These are phyloP conservation scores for Eilema caniola DNA, from an alignment of 2,888 invertebrate genomes.

Conservation along the genomic window DNA sequence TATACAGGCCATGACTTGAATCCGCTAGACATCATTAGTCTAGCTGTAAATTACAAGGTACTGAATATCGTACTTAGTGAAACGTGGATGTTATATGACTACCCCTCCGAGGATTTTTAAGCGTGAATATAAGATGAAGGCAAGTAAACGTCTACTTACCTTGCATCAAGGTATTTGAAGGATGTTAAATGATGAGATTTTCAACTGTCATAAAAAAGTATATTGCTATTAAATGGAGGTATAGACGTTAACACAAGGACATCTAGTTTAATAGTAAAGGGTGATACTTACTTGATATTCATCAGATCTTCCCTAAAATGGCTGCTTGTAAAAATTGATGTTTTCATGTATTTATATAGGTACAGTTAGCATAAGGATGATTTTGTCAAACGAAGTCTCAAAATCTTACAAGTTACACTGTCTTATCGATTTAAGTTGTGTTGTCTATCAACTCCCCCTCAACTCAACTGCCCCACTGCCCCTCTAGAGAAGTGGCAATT, in stretches of 20 bases:
- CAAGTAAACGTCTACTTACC: not conserved
- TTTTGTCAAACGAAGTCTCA: too few relatives aligned
- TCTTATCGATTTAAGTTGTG: too few relatives aligned
- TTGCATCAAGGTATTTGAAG: too few relatives aligned
- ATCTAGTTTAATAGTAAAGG: constrained; percentile 10
- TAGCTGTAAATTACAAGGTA: too few relatives aligned
- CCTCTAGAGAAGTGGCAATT: too few relatives aligned
- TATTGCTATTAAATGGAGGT: not conserved
- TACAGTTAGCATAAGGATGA: not conserved
- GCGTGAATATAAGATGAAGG: not conserved
- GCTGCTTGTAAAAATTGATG: constrained; percentile 72
- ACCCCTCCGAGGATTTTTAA: not conserved
- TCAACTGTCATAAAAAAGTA: not conserved
- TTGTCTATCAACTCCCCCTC: too few relatives aligned
- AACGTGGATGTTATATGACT: too few relatives aligned
- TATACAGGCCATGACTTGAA: too few relatives aligned
- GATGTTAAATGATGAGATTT: constrained; percentile 1
- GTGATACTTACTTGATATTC: constrained; percentile 76
- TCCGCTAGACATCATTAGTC: too few relatives aligned
- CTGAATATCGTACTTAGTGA: too few relatives aligned
- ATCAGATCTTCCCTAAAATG: constrained; percentile 78
- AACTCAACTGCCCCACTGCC: too few relatives aligned
- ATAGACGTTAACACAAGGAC: not conserved
- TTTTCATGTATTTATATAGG: constrained; percentile 24
- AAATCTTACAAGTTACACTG: too few relatives aligned